Base-by-base conservation (phyloP, 2,888 invertebrate genomes). In the Poecilus cupreus region DNA sequence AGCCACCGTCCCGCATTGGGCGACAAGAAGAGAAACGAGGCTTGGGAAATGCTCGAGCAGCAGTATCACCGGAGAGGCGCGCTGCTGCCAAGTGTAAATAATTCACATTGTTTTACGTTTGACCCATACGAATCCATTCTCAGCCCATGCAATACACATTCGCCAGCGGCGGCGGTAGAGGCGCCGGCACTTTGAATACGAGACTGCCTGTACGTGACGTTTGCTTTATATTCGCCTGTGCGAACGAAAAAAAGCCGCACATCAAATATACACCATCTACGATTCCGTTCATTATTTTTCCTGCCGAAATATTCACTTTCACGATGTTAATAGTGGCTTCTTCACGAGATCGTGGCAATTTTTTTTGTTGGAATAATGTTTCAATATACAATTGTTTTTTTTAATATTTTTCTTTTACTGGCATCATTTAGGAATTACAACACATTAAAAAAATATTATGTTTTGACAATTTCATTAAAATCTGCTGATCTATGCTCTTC, bases 61-160 rank as follows among this genome's bases (percentile, higher is more conserved):
- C 37, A 11, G 70, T 70, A 70, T 70, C 70, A 39, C 46, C 13
- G 46, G 13, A 24, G 10, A 10, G 78, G 13, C 43, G 10, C 18
- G 78, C 64, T 83, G 54, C 82, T 70, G 70, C 78, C 78, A 64
- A 75, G 80, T 82, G 80, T 81, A 81, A 82, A 82, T 82, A 82
- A 82, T 82, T 82, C 82, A 82, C 82, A 83, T 64, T 79, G 80
- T 75, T 82, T 80, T 82, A 82, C 82, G 81, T 80, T 82, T 83
- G 82, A 83, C 83, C 83, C 81, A 78, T 80, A 74, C 82, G 81
- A 82, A 83, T 83, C 82, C 82, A 83, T 83, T 82, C 81, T 83
- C 83, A 82, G 79, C 78, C 78, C 81, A 77, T 82, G 81, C 74
- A 51, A 81, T 74, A 76, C 79, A 75, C 78, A 81, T 81, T 77